Base-by-base conservation (phyloP, 2,113 vertebrate genomes). In the Pedetes capensis region DNA sequence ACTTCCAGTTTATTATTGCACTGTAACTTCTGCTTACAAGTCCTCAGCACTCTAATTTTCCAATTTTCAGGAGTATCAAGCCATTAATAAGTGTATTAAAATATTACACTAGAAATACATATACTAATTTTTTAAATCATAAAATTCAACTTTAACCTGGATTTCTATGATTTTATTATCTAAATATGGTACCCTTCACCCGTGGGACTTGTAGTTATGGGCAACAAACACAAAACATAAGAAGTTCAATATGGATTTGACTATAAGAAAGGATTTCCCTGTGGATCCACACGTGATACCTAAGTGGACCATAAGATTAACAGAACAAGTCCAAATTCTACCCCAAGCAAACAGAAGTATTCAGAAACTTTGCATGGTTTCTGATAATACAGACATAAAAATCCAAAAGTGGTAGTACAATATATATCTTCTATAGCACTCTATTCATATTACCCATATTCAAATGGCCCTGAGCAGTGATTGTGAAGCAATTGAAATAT, bases 131-230 rank as follows among this genome's bases (percentile, higher is more conserved):
- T 29, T 82, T 27, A n/a, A n/a, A 76, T 32, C 22, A 76, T 86
- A 68, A 93, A 85, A 91, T 93, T 91, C 6, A 49, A 20, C n/a
- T 74, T 95, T 57, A 83, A 51, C n/a, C 8, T 6, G 6, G 10
- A 22, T 1, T 27, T 1, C 6, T 63, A 6, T 29, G 25, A 53
- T 81, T 61, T 81, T 75, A 53, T 57, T 71, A 37, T 3, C 14
- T 89, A 64, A 39, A 82, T 42, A 13, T 92, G 27, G 32, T 16
- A 69, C 14, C 2, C 4, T 25, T 63, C 20, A 3, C 12, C 0
- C 5, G 0, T 68, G 18, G 12, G 5, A 57, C 7, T 51, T 78
- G 14, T 23, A 8, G 4, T 89, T 23, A 51, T 44, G 18, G 18
- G 0, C 5, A 61, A 32, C 5, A 8, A 89, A 49, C 22, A 51